Percentiles rank a stretch among this genome's conserved stretches.
Evolutionary conservation across 2,113 vertebrate genomes (phyloP).

Genomic region (Kryptolebias marmoratus): DNA sequence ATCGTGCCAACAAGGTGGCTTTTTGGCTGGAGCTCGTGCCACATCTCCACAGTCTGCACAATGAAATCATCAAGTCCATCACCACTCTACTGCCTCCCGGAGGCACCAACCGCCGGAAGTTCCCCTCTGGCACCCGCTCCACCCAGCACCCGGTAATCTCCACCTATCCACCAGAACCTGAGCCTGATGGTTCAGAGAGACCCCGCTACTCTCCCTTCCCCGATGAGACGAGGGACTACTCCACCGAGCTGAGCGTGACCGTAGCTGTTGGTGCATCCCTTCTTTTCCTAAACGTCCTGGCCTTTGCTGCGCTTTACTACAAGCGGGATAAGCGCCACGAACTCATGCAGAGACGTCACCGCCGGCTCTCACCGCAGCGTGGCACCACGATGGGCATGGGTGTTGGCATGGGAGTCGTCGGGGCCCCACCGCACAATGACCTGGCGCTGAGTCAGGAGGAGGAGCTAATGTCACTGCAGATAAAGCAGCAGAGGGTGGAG

Average conservation of each 20-base stretch:
- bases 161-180: conserved; percentile 87
- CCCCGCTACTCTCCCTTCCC: conserved; percentile 88
- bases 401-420: conserved; percentile 73
- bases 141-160: conserved; percentile 79
- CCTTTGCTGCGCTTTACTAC: conserved; percentile 97
- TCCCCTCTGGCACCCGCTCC: conserved; percentile 46
- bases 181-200: conserved; percentile 86
- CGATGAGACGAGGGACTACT: conserved; percentile 93
- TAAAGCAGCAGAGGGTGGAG: conserved; percentile 98
- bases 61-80: conserved; percentile 85
- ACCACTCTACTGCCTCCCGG: conserved; percentile 90
- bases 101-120: conserved; percentile 83
- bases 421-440: conserved; percentile 86
- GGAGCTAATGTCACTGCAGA: conserved; percentile 98
- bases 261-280: conserved; percentile 96
- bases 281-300: conserved; percentile 95
- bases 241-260: conserved; percentile 96
- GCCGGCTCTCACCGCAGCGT: conserved; percentile 88
- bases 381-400: conserved; percentile 75
- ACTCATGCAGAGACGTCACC: conserved; percentile 89
- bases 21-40: conserved; percentile 98
- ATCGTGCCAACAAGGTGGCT: conserved; percentile 98
- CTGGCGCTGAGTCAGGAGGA: conserved; percentile 97
- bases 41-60: conserved; percentile 93
- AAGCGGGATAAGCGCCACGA: conserved; percentile 98